Conservation (phyloP, 2,888 invertebrate genomes). For the Hololepta plana region DNA sequence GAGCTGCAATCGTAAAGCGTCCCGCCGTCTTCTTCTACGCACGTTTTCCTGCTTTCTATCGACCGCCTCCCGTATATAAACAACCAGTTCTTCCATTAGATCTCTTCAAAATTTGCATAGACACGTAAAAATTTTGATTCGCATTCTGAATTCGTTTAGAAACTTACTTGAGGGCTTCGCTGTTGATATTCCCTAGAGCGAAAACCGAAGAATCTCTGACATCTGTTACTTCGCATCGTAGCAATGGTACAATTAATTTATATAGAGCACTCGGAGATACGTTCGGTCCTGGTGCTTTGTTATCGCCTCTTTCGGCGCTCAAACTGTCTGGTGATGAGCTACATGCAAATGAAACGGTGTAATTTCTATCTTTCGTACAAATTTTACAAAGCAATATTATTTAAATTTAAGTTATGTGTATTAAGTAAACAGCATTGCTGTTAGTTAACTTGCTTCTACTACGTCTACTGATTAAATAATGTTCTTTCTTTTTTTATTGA, state of each 20-base stretch:
- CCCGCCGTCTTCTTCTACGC: conserved; percentile 73
- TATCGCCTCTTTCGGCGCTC: conserved; percentile 65
- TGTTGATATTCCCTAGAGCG: conserved; percentile 89
- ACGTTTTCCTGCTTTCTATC: conserved; percentile 97
- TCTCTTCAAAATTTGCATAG: conserved; percentile 43
- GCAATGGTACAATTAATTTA: conserved; percentile 79
- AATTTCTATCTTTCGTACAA: neutral
- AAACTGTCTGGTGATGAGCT: conserved; percentile 86
- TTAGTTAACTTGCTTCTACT: neutral
- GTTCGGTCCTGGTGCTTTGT: conserved; percentile 48
- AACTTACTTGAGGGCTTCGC: conserved; percentile 81
- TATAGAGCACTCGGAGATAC: conserved; percentile 77
- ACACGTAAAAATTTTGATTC: no score
- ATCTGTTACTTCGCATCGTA: conserved; percentile 85
- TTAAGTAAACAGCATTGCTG: neutral
- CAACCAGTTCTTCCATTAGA: conserved; percentile 86
- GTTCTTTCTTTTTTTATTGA: neutral
- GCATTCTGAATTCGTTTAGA: no score
- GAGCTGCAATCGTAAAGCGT: conserved; percentile 80
- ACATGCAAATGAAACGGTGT: conserved; percentile 20
- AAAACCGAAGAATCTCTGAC: conserved; percentile 87
- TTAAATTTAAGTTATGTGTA: conserved; percentile 2
- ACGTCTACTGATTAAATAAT: neutral
- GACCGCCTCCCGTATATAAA: conserved; percentile 85
- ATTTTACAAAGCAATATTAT: neutral